Evolutionary conservation across 1,140 invertebrate genomes (phyloP).

Genomic region (Eumeta japonica): DNA sequence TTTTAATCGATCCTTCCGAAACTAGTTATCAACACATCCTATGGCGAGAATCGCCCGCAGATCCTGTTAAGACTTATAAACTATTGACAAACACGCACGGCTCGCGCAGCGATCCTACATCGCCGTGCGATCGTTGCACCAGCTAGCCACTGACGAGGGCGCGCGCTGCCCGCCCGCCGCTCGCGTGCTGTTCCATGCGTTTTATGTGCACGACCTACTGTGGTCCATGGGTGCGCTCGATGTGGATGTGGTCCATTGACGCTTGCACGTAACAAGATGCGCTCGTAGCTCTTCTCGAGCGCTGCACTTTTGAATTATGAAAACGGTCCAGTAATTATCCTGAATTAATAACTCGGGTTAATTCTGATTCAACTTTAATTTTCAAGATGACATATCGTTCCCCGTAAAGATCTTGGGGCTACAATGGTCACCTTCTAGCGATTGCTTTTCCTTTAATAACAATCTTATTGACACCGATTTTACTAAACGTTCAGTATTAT

Average conservation of each 20-base stretch:
- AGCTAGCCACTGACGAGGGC: slow-evolving; percentile 16
- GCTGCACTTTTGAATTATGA: not conserved
- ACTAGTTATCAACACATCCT: slow-evolving; percentile 4
- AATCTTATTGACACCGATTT: not conserved
- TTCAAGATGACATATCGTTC: not conserved
- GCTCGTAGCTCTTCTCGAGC: not conserved
- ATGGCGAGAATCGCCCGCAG: not conserved
- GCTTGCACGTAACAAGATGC: not conserved
- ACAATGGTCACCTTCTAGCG: slow-evolving; percentile 1
- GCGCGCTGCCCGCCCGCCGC: slow-evolving; percentile 2
- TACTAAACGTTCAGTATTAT: slow-evolving; percentile 3
- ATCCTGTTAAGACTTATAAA: slow-evolving; percentile 16
- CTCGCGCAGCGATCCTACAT: slow-evolving; percentile 20
- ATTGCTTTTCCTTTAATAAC: slow-evolving; percentile 1
- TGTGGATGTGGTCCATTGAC: no score
- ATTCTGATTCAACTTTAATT: not conserved
- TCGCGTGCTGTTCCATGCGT: slow-evolving; percentile 9
- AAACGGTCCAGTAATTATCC: slow-evolving; percentile 4
- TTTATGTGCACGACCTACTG: slow-evolving; percentile 27
- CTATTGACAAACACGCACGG: slow-evolving; percentile 24
- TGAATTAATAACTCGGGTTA: not conserved
- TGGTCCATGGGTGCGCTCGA: not conserved
- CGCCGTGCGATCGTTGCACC: slow-evolving; percentile 15
- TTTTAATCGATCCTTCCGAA: not conserved
- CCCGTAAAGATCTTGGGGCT: slow-evolving; percentile 3